These are phyloP conservation scores for Sialis fuliginosa DNA, from an alignment of 2,888 invertebrate species.

Conservation along the genomic window DNA sequence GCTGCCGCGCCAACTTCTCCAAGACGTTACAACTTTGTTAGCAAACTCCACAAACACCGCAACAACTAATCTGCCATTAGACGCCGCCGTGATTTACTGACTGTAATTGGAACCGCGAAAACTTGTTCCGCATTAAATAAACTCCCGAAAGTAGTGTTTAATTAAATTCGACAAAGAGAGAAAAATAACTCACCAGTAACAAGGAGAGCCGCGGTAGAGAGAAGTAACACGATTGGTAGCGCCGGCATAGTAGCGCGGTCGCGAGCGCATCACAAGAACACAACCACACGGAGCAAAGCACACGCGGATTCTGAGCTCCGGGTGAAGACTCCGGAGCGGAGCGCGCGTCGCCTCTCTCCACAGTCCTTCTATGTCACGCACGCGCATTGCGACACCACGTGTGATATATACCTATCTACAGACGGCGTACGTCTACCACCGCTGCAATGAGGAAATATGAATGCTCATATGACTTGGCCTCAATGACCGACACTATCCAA, in stretches of 20 bases:
- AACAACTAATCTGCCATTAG: constrained; percentile 23
- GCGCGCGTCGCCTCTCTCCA: neutral
- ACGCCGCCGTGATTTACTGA: constrained; percentile 25
- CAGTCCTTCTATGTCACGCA: constrained; percentile 1
- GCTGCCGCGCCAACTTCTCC: constrained; percentile 17
- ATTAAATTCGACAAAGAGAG: neutral
- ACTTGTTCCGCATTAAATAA: neutral
- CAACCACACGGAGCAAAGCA: constrained; percentile 13
- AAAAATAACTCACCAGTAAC: neutral
- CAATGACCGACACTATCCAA: constrained; percentile 1
- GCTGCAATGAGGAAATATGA: constrained; percentile 6
- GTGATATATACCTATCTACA: neutral
- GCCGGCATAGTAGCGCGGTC: constrained; percentile 17
- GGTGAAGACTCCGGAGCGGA: neutral
- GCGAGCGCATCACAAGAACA: constrained; percentile 16
- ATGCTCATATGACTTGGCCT: neutral
- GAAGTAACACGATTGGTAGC: constrained; percentile 16
- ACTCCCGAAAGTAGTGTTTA: neutral
- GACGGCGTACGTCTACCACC: constrained; percentile 3
- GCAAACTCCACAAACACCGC: neutral
- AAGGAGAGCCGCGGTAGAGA: constrained; percentile 9
- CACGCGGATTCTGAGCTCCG: constrained; percentile 14
- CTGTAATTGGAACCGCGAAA: constrained; percentile 19
- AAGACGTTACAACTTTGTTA: constrained; percentile 20
- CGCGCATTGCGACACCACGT: neutral